Base-by-base conservation (phyloP, 2,797 vertebrate species). In the Molossus molossus region DNA sequence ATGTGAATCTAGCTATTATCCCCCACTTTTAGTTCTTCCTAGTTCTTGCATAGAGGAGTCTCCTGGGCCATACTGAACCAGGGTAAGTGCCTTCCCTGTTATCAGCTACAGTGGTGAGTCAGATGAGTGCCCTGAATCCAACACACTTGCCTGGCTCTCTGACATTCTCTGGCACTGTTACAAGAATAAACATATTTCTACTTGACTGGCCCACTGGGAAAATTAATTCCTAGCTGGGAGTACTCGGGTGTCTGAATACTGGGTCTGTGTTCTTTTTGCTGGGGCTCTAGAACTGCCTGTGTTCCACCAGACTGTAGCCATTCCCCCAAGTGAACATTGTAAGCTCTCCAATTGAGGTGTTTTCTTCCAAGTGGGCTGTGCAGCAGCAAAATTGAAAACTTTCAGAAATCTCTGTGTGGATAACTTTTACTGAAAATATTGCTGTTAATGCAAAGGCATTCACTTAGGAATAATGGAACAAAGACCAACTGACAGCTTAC, bases 391-490 rank as follows among this genome's bases (percentile, higher is more conserved):
- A 95, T 8, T 87, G 23, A 81, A 94, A 69, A 21, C 37, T 72
- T 73, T 65, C 50, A 60, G 55, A 96, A 96, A 93, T 83, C 53
- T 96, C 48, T 33, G 72, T n/a, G 27, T 86, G 70, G 73, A 8
- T 67, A 92, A 88, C 40, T 95, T 97, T 88, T 75, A 91, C 92
- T 79, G 90, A 57, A 96, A 96, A 95, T 93, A 58, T 89, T 37
- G 4, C 93, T 95, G 70, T 94, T 95, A 97, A 96, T 70, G 86
- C 88, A 97, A 95, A 96, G 23, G 27, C 20, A 55, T 87, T 96
- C 95, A 96, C n/a, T n/a, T 75, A 83, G 87, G 72, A 83, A 90
- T 93, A 96, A 95, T 73, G 21, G 79, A 89, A 96, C 58, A 97
- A 97, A 97, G 27, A 14, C 67, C 70, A 64, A 65, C 93, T 95